A percentile compares a stretch with the other conserved stretches of the same genome.
phyloP scores from a whole-genome alignment of 2,888 invertebrate genomes.

The Acanthosepion pharaonis region DNA sequence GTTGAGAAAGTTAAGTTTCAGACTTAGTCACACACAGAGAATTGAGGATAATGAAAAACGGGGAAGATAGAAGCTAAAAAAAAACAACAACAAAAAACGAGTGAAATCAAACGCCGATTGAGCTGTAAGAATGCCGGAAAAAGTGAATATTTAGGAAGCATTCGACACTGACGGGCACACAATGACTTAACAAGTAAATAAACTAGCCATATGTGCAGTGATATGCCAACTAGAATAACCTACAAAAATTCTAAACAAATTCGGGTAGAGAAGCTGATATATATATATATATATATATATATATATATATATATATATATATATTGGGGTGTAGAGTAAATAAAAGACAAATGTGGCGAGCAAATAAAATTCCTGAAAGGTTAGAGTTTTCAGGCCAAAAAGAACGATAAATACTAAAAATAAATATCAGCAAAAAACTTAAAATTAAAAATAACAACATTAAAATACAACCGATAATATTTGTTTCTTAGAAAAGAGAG shows the following conservation, averaged over 20 bases:
- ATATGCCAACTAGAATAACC: not conserved
- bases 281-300: not conserved
- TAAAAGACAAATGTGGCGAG: not conserved
- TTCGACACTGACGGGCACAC: not conserved
- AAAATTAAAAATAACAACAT: not conserved
- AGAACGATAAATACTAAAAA: not conserved
- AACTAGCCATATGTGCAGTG: not conserved
- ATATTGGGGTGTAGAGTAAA: not conserved
- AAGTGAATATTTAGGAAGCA: not conserved
- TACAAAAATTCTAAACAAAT: no score
- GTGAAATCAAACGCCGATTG: no score
- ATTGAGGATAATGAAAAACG: no score
- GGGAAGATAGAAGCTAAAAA: no score
- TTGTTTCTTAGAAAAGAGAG: not conserved
- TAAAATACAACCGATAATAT: not conserved
- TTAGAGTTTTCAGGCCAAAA: not conserved
- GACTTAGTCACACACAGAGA: no score
- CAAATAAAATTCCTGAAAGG: constrained; percentile 4
- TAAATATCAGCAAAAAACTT: not conserved
- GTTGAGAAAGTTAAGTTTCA: no score
- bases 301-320: not conserved
- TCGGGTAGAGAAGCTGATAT: not conserved
- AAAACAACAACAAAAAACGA: no score
- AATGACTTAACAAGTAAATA: not conserved
- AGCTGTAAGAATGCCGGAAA: not conserved